These are phyloP conservation scores for Crossocerus cetratus DNA, from an alignment of 2,888 invertebrate genomes.

Conservation along the genomic window DNA sequence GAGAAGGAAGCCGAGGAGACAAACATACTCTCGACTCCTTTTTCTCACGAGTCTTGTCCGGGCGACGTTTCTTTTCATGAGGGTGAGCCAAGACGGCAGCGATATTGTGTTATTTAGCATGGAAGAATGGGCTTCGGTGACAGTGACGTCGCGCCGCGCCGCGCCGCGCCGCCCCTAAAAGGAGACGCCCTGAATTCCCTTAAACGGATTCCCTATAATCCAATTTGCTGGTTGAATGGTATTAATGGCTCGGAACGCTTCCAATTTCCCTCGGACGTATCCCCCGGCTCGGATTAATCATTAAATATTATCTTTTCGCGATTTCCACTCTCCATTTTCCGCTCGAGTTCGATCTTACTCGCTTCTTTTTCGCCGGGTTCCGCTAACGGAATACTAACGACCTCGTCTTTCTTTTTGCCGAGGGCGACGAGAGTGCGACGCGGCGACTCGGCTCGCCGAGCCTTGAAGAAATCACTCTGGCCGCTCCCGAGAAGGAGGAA, in stretches of 20 bases:
- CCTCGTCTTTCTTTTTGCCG: constrained; percentile 1
- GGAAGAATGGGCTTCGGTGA: not conserved
- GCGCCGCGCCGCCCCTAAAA: not conserved
- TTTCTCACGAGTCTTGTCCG: not conserved
- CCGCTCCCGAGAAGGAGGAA: constrained; percentile 16
- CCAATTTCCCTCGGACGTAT: constrained; percentile 36
- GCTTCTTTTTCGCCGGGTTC: not conserved
- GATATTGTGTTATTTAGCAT: not conserved
- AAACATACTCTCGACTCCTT: not conserved
- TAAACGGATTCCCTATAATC: constrained; percentile 68
- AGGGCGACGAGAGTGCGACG: too few relatives aligned
- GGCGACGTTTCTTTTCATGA: not conserved
- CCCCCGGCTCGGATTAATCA: constrained; percentile 62
- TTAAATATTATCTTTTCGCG: constrained; percentile 61
- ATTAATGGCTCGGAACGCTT: constrained; percentile 67
- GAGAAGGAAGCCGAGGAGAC: not conserved
- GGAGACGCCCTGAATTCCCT: constrained; percentile 45
- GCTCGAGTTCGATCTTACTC: constrained; percentile 2
- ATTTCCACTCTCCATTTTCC: constrained; percentile 20
- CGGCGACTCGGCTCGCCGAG: too few relatives aligned
- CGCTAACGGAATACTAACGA: not conserved
- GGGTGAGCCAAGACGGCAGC: not conserved
- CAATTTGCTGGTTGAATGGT: constrained; percentile 66
- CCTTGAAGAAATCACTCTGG: too few relatives aligned
- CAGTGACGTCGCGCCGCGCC: not conserved